Evolutionary conservation across 2,888 invertebrate genomes (phyloP).

Genomic region (Caenorhabditis sp.): DNA sequence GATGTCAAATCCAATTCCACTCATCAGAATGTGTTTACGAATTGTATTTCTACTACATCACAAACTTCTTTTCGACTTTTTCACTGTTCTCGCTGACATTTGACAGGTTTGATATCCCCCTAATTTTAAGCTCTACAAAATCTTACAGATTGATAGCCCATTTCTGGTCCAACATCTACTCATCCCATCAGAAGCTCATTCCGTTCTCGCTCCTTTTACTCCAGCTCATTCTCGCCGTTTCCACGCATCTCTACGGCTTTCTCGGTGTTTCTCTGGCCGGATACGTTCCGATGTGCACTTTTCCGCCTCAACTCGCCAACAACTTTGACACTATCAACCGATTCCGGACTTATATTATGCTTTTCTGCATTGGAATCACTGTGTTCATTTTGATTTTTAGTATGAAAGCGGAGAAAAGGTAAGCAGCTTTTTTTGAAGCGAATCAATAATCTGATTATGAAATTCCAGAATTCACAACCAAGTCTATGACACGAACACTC

Average conservation of each 20-base stretch:
- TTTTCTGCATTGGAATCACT: background rate
- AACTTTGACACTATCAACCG: background rate
- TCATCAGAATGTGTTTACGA: slow-evolving; percentile 7
- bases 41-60: slow-evolving; percentile 1
- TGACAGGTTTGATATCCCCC: too few relatives aligned
- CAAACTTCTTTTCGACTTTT: slow-evolving; percentile 21
- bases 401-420: slow-evolving; percentile 17
- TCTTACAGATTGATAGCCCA: too few relatives aligned
- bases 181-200: background rate
- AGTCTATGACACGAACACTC: slow-evolving; percentile 2
- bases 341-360: background rate
- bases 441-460: too few relatives aligned
- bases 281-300: slow-evolving; percentile 37
- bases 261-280: background rate
- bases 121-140: too few relatives aligned
- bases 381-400: background rate
- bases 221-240: background rate
- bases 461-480: slow-evolving; percentile 30
- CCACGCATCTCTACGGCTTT: slow-evolving; percentile 1
- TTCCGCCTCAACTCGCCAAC: background rate
- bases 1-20: slow-evolving; percentile 14
- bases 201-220: background rate
- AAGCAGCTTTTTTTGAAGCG: background rate
- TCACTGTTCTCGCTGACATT: slow-evolving; percentile 21
- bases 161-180: slow-evolving; percentile 12